A percentile compares a stretch with the other conserved stretches of the same genome.
Conservation (phyloP, 2,113 vertebrate genomes). For the Apeltes quadracus region DNA sequence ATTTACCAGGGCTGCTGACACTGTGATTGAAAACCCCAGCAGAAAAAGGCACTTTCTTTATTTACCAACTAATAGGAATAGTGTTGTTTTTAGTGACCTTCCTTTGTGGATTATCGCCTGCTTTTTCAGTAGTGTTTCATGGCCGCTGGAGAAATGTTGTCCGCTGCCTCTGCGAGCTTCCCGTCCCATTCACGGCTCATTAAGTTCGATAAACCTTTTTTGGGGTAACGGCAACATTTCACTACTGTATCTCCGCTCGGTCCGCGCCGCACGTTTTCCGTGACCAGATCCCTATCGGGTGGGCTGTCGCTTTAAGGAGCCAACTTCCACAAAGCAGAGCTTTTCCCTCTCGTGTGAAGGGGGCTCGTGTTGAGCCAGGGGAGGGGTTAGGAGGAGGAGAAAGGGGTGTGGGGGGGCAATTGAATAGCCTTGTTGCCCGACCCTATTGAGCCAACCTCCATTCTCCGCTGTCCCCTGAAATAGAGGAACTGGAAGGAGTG, state of each 20-base stretch:
- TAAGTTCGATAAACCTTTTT: constrained; percentile 61
- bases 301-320: constrained; percentile 76
- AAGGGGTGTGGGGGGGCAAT: constrained; percentile 5
- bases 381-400: neutral
- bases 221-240: constrained; percentile 49
- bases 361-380: constrained; percentile 67
- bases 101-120: constrained; percentile 31
- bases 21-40: constrained; percentile 12
- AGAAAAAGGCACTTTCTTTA: constrained; percentile 18
- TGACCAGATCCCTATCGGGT: constrained; percentile 70
- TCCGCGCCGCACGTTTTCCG: constrained; percentile 59
- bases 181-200: constrained; percentile 60
- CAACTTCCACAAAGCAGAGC: constrained; percentile 73
- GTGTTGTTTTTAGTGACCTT: constrained; percentile 30
- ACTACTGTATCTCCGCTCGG: constrained; percentile 68
- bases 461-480: constrained; percentile 67
- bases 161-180: constrained; percentile 33
- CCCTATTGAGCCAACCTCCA: constrained; percentile 56
- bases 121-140: constrained; percentile 36
- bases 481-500: constrained; percentile 1
- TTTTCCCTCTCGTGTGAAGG: constrained; percentile 69
- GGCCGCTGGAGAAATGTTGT: constrained; percentile 43
- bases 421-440: constrained; percentile 72
- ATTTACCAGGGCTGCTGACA: constrained; percentile 39
- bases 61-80: constrained; percentile 22